Percentiles rank a stretch among this genome's conserved stretches.
Conservation (phyloP, 2,797 vertebrate species). For the Muscicapa striata region DNA sequence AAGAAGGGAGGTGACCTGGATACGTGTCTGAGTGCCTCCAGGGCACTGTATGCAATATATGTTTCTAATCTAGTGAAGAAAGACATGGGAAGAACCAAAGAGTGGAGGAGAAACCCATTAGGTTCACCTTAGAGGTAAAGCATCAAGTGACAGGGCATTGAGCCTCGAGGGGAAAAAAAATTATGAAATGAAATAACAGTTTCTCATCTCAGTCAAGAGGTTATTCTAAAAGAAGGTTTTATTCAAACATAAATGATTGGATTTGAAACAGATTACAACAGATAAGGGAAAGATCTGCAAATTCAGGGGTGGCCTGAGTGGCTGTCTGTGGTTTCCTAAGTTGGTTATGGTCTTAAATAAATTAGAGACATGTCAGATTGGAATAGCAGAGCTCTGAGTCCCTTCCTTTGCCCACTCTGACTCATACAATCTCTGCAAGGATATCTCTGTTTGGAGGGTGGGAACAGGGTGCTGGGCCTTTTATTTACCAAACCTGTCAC, state of each 20-base stretch:
- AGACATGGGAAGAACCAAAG: not conserved
- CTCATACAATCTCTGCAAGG: not conserved
- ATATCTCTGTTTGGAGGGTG: not conserved
- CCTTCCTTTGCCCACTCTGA: conserved; percentile 26
- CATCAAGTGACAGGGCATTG: not conserved
- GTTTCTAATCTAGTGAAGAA: conserved; percentile 22
- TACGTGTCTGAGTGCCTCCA: not conserved
- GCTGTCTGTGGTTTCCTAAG: not conserved
- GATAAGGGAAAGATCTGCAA: not conserved
- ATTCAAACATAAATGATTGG: not conserved
- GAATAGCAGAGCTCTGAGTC: conserved; percentile 37
- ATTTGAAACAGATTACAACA: not conserved
- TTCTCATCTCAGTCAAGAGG: not conserved
- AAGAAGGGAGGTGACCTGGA: not conserved
- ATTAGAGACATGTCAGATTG: not conserved
- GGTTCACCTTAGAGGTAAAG: conserved; percentile 6
- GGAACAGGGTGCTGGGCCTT: not conserved
- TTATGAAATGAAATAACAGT: not conserved
- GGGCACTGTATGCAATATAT: not conserved
- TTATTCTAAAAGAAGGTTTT: not conserved
- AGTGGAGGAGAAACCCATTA: not conserved
- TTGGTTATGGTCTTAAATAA: conserved; percentile 23
- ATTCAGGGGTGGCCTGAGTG: not conserved
- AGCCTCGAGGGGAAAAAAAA: not conserved
- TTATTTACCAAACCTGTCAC: conserved; percentile 41